Base-by-base conservation (phyloP, 1,140 invertebrate species). In the Drosophila pallidifrons region DNA sequence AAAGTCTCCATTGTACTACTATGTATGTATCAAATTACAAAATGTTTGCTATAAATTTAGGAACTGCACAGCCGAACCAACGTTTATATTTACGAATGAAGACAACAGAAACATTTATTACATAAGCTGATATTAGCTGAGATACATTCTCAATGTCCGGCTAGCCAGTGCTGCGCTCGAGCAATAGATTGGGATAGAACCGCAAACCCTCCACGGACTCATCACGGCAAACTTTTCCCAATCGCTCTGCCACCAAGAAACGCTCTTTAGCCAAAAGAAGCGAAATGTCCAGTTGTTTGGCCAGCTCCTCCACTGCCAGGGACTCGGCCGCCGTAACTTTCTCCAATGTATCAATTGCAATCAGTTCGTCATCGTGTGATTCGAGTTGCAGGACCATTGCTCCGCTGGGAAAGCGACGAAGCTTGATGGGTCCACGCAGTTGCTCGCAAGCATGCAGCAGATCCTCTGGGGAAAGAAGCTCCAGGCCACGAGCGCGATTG, bases 401-500 rank as follows among this genome's bases (percentile, higher is more conserved):
- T 15, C 98, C 98, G 91, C 97, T 98, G 30, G 97, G 97, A 94
- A 99, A 99, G 75, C 95, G 94, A 71, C 96, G 95, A 28, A 99
- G 93, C 61, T 95, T 96, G 74, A 99, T 94, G 6, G 98, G 96
- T 20, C 97, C 93, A 94, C 92, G 93, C 91, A 97, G 89, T 80
- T 95, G 94, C 91, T 95, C 94, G 93, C 98, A 98, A 43, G 98
- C 98, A 93, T 97, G 96, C n/a, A 99, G 93, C 75, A 99, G 94
- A 94, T 99, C 98, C 93, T 99, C 98, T 0, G 98, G 98, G 4
- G 98, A 99, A 41, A 99, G 93, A 4, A 99, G 94, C 93, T 99
- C 96, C 46, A 98, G 93, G 16, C 97, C 97, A 92, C 97, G 94
- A 3, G 97, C 97, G 91, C 97, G 94, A 91, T 99, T 99, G 4